Conservation (phyloP, 2,113 vertebrate genomes). For the Gambusia holbrooki region DNA sequence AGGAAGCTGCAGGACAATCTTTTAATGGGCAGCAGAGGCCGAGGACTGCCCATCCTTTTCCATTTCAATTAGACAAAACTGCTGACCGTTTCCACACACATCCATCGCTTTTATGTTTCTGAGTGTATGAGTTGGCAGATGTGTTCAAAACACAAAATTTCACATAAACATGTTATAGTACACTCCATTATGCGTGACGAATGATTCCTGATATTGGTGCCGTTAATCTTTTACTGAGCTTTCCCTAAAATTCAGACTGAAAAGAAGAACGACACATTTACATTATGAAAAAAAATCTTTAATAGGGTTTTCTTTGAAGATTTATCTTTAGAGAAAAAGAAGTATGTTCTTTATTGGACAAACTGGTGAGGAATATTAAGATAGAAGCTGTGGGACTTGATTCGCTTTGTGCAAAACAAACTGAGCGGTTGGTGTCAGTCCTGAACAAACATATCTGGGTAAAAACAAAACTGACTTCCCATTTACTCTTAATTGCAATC, state of each 20-base stretch:
- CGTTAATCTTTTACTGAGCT: slow-evolving; percentile 19
- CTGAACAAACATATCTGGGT: no score
- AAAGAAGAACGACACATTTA: neutral
- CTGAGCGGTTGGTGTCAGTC: neutral
- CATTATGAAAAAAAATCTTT: slow-evolving; percentile 66
- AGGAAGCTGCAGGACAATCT: slow-evolving; percentile 56
- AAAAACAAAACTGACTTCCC: no score
- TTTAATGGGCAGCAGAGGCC: slow-evolving; percentile 58
- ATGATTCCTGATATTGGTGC: slow-evolving; percentile 36
- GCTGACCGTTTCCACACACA: slow-evolving; percentile 55
- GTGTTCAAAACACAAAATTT: slow-evolving; percentile 14
- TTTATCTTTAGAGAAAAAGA: neutral
- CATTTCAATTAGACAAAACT: slow-evolving; percentile 72
- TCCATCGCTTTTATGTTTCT: slow-evolving; percentile 13
- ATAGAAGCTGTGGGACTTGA: neutral
- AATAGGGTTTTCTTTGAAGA: slow-evolving; percentile 60
- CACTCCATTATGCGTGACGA: slow-evolving; percentile 49
- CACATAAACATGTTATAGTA: slow-evolving; percentile 12
- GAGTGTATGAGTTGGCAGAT: slow-evolving; percentile 15
- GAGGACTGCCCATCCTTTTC: slow-evolving; percentile 55
- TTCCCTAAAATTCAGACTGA: slow-evolving; percentile 7
- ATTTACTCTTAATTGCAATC: neutral
- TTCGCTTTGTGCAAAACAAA: neutral
- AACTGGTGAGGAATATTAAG: neutral
- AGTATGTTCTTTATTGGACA: neutral